A percentile compares a stretch with the other conserved stretches of the same genome.
These are phyloP conservation scores for Meloidogyne chitwoodi DNA, from an alignment of 1,140 invertebrate species.

Conservation along the genomic window DNA sequence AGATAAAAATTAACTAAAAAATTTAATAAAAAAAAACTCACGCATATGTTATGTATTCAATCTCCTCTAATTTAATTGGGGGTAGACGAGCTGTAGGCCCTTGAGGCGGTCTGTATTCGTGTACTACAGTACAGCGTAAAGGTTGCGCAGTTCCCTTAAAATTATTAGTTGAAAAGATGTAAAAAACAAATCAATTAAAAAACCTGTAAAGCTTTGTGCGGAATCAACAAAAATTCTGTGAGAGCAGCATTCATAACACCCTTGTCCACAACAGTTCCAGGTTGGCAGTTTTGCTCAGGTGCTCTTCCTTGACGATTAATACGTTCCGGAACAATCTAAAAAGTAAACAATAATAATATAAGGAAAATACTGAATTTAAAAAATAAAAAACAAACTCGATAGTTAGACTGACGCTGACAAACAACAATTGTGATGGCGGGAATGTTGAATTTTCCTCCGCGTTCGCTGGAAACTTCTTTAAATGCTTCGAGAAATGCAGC, in stretches of 20 bases:
- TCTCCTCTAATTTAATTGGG: slow-evolving; percentile 10
- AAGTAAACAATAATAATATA: background rate
- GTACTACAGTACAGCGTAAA: slow-evolving; percentile 30
- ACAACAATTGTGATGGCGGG: slow-evolving; percentile 27
- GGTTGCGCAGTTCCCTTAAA: slow-evolving; percentile 33
- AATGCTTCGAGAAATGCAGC: slow-evolving; percentile 12
- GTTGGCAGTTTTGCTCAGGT: slow-evolving; percentile 25
- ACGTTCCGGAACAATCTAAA: slow-evolving; percentile 17
- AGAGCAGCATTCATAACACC: slow-evolving; percentile 23
- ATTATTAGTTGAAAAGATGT: background rate
- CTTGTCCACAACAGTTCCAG: slow-evolving; percentile 31
- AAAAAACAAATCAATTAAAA: background rate
- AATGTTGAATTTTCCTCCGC: background rate
- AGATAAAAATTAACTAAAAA: background rate
- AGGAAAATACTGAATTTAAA: no score
- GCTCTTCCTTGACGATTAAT: slow-evolving; percentile 6
- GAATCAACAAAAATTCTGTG: slow-evolving; percentile 27
- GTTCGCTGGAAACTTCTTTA: slow-evolving; percentile 10
- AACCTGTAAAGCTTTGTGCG: slow-evolving; percentile 29
- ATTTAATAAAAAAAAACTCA: background rate
- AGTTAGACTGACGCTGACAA: slow-evolving; percentile 24
- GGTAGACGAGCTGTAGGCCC: background rate
- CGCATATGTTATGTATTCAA: slow-evolving; percentile 19
- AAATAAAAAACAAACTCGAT: slow-evolving; percentile 8
- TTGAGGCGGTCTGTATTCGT: slow-evolving; percentile 13